Evolutionary conservation across 2,888 invertebrate genomes (phyloP), one percentile per base, ranked within the genome.

Genomic region (Cremastinae sp.): DNA sequence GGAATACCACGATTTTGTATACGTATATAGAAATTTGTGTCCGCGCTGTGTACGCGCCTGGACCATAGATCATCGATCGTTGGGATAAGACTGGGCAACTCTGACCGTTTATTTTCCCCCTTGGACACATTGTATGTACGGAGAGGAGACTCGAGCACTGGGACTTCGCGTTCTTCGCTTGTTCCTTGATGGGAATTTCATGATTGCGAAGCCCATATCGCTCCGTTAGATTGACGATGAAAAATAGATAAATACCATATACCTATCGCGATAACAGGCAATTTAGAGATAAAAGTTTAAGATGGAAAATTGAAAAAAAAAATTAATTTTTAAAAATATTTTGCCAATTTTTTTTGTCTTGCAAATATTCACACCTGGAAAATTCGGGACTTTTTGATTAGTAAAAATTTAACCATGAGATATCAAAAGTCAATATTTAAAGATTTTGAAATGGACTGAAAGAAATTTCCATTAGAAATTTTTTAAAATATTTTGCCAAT

Each of bases 31-130:
- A 28, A 28, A 28, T 28, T 28, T 28, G 28, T 28, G 28, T 28
- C 28, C 28, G 28, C 28, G 28, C 37, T 43, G 37, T 43, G 37
- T 59, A 59, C 22, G 18, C 28, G 39, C 71, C 61, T 51, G 66
- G 20, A 55, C 66, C 71, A 75, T 75, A 75, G 75, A 75, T 75
- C 75, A 75, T 75, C 75, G 75, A 75, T 75, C 75, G 71, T 61
- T 66, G 65, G 53, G 66, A 70, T 65, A 65, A 75, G 66, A 39
- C 16, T 35, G 55, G 66, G 61, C 61, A 75, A 72, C 75, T 75
- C 53, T 55, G 49, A 37, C 51, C 71, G 65, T 66, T 62, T 61
- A 71, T 72, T 75, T 66, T 62, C 37, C 71, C 47, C 28, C 28
- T 28, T 5, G 28, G 28, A 28, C 28, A 28, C 28, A 28, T 28